These are phyloP conservation scores for Notiomystis cincta DNA, from an alignment of 2,113 vertebrate genomes.

Conservation along the genomic window DNA sequence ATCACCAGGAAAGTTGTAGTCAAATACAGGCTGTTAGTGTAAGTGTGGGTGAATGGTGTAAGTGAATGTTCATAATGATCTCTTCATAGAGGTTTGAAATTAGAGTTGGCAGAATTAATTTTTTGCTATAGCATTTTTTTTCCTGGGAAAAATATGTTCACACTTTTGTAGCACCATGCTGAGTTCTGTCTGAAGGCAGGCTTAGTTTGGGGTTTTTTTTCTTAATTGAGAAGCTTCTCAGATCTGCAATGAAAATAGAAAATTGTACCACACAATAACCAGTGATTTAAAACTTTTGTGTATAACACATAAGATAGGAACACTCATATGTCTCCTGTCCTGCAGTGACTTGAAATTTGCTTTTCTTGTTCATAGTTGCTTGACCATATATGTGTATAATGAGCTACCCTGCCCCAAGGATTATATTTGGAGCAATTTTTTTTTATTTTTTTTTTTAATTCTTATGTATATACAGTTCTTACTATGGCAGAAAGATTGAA, in stretches of 20 bases:
- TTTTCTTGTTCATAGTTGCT: not conserved
- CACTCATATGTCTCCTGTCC: not conserved
- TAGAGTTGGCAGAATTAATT: not conserved
- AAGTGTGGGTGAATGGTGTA: not conserved
- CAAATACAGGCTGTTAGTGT: not conserved
- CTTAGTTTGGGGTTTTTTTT: not conserved
- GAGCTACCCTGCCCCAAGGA: not conserved
- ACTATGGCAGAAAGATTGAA: not conserved
- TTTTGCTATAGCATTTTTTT: not conserved
- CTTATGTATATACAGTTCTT: not conserved
- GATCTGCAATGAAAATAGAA: not conserved
- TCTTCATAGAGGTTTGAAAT: not conserved
- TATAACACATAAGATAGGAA: accelerated
- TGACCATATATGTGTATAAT: not conserved
- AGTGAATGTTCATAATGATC: not conserved
- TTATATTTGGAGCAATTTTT: not conserved
- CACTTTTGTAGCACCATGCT: not conserved
- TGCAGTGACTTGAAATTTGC: not conserved
- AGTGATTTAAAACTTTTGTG: not conserved
- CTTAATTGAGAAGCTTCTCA: not conserved
- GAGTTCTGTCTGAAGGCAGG: not conserved
- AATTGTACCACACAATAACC: not conserved
- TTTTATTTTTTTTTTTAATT: accelerated
- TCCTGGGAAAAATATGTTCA: not conserved
- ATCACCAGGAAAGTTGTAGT: not conserved